Evolutionary conservation across 2,797 vertebrate species (phyloP), one percentile per base, ranked within the genome.

Genomic region (Xyrichtys novacula): DNA sequence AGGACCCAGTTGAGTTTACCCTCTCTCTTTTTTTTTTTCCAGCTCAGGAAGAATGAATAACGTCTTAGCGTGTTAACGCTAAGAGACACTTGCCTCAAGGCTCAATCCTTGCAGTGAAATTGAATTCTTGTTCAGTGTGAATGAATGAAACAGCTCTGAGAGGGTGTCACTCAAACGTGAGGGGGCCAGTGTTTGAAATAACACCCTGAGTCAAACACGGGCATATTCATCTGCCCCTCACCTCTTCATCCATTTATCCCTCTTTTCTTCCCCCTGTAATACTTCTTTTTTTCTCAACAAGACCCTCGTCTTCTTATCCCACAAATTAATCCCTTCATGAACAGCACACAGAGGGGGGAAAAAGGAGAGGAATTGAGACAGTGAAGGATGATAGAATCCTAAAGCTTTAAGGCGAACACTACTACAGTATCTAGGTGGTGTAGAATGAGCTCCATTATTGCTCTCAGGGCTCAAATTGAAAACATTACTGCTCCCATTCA

Each of bases 121-220:
- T 95, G 90, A 94, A 94, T 95, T 94, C 89, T 91, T 85, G 83
- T 88, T 87, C 91, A 84, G 85, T 90, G 92, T 92, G 94, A 92
- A 93, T 87, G 84, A 91, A 90, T 90, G 65, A 84, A 77, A 60
- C 87, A 34, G 49, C 72, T 71, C 42, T 29, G 53, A 83, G 74
- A 68, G 78, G 71, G 59, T 80, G 82, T 77, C 87, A 81, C 80
- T 92, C 78, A 78, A 77, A 79, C 68, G 31, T 20, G 22, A 60
- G 32, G 38, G 49, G 61, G 52, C 44, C 2, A 25, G 26, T 28
- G 49, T 81, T 68, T 78, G 68, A 89, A 88, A 85, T 80, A 89
- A 80, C 58, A 75, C 64, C 60, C 19, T 1, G 54, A 84, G 69
- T 84, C 74, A 61, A 85, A 84, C 60, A 71, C 55, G 29, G 47